A percentile compares a stretch with the other conserved stretches of the same genome.
phyloP scores from a whole-genome alignment of 2,888 invertebrate species.

The Phorcus lineatus region DNA sequence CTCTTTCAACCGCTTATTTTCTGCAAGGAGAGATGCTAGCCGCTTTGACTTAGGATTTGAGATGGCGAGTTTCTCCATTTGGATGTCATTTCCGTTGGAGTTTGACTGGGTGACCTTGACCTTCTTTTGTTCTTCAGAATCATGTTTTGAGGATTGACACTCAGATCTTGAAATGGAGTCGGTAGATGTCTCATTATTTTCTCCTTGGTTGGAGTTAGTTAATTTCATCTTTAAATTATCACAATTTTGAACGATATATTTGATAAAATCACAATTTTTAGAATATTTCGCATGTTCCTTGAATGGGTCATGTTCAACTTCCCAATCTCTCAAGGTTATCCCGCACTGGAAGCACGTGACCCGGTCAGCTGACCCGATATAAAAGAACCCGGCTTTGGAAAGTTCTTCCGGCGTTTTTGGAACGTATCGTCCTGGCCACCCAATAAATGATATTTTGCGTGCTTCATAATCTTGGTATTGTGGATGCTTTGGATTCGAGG shows the following conservation, averaged over 20 bases:
- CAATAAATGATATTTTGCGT: neutral
- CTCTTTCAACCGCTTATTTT: neutral
- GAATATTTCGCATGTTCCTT: constrained; percentile 1
- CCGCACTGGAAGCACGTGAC: constrained; percentile 25
- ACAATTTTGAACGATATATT: neutral
- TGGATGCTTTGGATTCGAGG: neutral
- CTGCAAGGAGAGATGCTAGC: no score
- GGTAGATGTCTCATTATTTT: no score
- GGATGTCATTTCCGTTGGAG: no score
- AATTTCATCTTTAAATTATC: no score
- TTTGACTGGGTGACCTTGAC: no score
- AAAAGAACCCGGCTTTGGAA: constrained; percentile 17
- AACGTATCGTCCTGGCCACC: neutral
- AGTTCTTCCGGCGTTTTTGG: neutral
- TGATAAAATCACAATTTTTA: neutral
- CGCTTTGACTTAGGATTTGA: no score
- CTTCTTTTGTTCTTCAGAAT: no score
- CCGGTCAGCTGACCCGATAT: constrained; percentile 22
- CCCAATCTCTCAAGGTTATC: constrained; percentile 24
- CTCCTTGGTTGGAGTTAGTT: no score
- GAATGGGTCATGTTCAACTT: neutral
- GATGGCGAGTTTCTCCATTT: no score
- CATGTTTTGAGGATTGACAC: no score
- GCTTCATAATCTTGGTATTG: neutral
- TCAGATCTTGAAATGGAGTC: no score